Conservation (phyloP, 2,797 vertebrate genomes). For the Cichlasoma orientale region DNA sequence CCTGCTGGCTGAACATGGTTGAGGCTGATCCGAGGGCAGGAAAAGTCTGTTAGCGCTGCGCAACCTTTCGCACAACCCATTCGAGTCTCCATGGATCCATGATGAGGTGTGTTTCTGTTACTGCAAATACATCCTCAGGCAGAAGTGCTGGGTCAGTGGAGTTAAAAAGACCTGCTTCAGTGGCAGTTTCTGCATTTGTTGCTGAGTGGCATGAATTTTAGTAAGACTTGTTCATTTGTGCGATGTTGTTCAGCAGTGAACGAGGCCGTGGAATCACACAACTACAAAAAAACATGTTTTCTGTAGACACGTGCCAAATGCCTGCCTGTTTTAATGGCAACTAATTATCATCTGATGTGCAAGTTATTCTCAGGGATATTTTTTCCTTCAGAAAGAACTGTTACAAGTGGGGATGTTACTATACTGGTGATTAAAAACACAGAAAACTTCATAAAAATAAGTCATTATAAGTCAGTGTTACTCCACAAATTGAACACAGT, state of each 20-base stretch:
- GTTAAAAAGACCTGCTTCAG: not conserved
- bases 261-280: too few species aligned
- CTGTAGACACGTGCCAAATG: too few species aligned
- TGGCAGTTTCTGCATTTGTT: not conserved
- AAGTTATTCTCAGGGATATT: not conserved
- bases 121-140: not conserved
- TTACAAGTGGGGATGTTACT: too few species aligned
- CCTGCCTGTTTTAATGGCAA: not conserved
- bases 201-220: too few species aligned
- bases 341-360: not conserved
- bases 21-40: constrained; percentile 11
- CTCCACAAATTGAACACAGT: not conserved
- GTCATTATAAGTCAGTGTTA: not conserved
- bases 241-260: too few species aligned
- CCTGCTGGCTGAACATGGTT: not conserved
- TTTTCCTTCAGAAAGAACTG: too few species aligned
- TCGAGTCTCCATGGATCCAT: constrained; percentile 3
- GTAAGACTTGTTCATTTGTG: too few species aligned
- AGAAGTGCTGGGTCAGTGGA: not conserved
- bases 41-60: constrained; percentile 21
- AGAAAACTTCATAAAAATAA: too few species aligned
- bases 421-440: too few species aligned
- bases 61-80: not conserved
- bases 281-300: too few species aligned
- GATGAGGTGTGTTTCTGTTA: constrained; percentile 14